A percentile compares a stretch with the other conserved stretches of the same genome.
phyloP scores from a whole-genome alignment of 2,797 vertebrate genomes.

The Megalops cyprinoides region DNA sequence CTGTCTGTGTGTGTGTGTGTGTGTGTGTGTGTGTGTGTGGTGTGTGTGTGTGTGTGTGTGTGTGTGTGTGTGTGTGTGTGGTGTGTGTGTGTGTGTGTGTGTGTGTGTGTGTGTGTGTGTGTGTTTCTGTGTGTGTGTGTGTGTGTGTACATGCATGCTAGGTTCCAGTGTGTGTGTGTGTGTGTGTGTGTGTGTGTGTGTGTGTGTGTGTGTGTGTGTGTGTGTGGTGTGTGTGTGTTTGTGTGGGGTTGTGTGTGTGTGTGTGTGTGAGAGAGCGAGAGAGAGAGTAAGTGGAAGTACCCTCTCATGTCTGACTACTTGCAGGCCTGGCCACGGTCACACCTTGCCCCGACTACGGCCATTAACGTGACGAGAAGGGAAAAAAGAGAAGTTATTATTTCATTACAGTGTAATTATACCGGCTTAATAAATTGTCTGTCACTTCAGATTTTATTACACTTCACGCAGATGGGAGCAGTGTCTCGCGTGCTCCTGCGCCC shows the following conservation, averaged over 20 bases:
- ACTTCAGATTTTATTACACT: constrained; percentile 68
- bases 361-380: constrained; percentile 45
- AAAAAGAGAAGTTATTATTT: constrained; percentile 63
- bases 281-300: too few species aligned
- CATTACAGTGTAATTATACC: constrained; percentile 68
- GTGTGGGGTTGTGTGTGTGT: neutral
- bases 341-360: neutral
- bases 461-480: constrained; percentile 67
- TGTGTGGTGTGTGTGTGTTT: neutral
- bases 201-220: neutral
- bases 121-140: neutral
- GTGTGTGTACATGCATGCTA: too few species aligned
- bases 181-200: neutral
- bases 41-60: neutral
- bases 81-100: neutral
- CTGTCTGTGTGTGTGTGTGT: neutral
- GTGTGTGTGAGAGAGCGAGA: too few species aligned
- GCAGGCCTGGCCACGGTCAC: neutral
- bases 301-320: neutral
- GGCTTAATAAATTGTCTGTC: constrained; percentile 69
- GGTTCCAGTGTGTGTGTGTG: too few species aligned
- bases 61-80: neutral
- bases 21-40: neutral
- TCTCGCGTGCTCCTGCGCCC: constrained; percentile 68
- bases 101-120: neutral